A percentile compares a stretch with the other conserved stretches of the same genome.
Evolutionary conservation across 1,140 invertebrate species (phyloP).

Genomic region (Heterodera carotae): DNA sequence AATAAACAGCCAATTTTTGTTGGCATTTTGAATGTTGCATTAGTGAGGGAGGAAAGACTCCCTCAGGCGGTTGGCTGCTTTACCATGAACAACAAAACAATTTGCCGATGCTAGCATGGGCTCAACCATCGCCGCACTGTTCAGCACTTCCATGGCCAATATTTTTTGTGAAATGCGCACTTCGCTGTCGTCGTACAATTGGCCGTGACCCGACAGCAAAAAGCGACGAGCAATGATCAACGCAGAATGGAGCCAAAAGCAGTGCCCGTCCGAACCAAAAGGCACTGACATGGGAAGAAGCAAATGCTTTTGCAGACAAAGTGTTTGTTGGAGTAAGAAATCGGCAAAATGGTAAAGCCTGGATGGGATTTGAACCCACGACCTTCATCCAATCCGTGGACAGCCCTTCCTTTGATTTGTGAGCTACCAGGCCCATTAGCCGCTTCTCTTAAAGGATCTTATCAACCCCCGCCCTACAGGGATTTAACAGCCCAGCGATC

Average conservation of each 20-base stretch:
- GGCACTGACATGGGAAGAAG: neutral
- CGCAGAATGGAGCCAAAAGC: slow-evolving; percentile 26
- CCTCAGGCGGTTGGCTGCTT: neutral
- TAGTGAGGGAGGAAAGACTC: too few species aligned
- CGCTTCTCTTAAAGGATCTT: too few species aligned
- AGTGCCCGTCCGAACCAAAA: neutral
- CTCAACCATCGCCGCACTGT: neutral
- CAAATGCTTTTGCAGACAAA: too few species aligned
- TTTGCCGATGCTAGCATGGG: slow-evolving; percentile 5
- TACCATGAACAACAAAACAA: neutral
- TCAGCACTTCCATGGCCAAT: slow-evolving; percentile 24
- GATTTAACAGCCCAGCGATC: too few species aligned
- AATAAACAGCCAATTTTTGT: slow-evolving; percentile 7
- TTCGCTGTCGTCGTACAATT: slow-evolving; percentile 20
- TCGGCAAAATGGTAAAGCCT: too few species aligned
- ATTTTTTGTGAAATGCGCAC: slow-evolving; percentile 29
- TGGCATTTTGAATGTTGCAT: neutral
- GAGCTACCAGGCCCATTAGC: too few species aligned
- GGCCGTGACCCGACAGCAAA: slow-evolving; percentile 15
- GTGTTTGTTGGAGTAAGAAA: too few species aligned
- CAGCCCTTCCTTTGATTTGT: too few species aligned
- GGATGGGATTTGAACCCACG: too few species aligned
- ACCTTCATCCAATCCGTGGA: too few species aligned
- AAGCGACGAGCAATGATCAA: slow-evolving; percentile 10
- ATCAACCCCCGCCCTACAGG: too few species aligned